Evolutionary conservation across 2,888 invertebrate species (phyloP).

Genomic region (Eupithecia centaureata): DNA sequence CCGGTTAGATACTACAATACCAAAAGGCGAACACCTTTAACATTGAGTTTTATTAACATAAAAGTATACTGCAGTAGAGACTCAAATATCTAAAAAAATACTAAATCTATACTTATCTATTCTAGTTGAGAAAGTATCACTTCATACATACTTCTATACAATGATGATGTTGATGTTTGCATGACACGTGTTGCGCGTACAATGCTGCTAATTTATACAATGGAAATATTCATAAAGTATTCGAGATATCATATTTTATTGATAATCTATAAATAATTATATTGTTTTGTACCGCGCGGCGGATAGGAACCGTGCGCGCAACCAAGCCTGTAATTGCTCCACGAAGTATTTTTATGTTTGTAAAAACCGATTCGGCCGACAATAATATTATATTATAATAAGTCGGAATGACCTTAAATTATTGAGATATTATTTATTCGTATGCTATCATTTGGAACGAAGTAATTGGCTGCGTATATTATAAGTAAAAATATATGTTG

Average conservation of each 20-base stretch:
- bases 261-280: constrained; percentile 30
- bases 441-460: constrained; percentile 67
- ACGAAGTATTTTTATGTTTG: constrained; percentile 42
- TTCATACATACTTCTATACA: neutral
- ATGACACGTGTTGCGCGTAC: neutral
- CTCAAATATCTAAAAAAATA: neutral
- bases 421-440: constrained; percentile 68
- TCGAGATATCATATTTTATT: constrained; percentile 20
- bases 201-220: constrained; percentile 10
- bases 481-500: constrained; percentile 61
- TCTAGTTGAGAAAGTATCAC: no score
- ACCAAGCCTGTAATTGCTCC: constrained; percentile 39
- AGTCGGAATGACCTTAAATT: constrained; percentile 60
- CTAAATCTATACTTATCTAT: neutral
- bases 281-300: constrained; percentile 10
- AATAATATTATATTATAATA: constrained; percentile 58
- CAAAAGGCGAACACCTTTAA: neutral
- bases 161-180: neutral
- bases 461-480: constrained; percentile 68
- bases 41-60: neutral
- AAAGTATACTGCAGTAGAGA: neutral
- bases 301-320: constrained; percentile 29
- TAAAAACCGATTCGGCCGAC: constrained; percentile 41
- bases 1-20: neutral
- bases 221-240: constrained; percentile 4